These are phyloP conservation scores for Zaprionus obscuricornis DNA, from an alignment of 2,888 invertebrate genomes.

Conservation along the genomic window DNA sequence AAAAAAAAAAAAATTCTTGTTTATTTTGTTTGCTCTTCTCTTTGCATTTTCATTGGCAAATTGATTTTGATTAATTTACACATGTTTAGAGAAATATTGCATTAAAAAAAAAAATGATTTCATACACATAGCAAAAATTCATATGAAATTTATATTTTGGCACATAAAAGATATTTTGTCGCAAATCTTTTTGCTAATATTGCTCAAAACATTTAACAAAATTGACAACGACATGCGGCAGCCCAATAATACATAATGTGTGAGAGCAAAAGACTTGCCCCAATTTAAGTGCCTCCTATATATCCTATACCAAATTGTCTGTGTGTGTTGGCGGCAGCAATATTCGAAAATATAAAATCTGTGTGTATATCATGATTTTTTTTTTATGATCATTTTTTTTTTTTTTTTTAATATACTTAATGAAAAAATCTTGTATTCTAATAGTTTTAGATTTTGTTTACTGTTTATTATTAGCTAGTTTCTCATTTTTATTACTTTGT, in stretches of 20 bases:
- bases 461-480: too few species aligned
- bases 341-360: too few species aligned
- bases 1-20: background rate
- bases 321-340: background rate
- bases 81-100: constrained; percentile 40
- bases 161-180: constrained; percentile 60
- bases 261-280: constrained; percentile 53
- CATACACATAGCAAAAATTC: constrained; percentile 44
- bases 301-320: background rate
- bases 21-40: background rate
- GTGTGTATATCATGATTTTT: too few species aligned
- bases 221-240: constrained; percentile 68
- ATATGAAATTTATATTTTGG: constrained; percentile 63
- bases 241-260: constrained; percentile 21
- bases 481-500: too few species aligned
- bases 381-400: too few species aligned
- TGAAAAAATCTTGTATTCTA: too few species aligned
- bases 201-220: constrained; percentile 72
- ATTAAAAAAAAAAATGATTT: constrained; percentile 40
- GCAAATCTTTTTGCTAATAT: constrained; percentile 56
- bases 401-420: too few species aligned
- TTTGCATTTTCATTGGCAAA: constrained; percentile 41
- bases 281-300: constrained; percentile 45
- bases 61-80: constrained; percentile 58
- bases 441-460: too few species aligned